These are phyloP conservation scores for Tinamus guttatus DNA, from an alignment of 2,113 vertebrate species.

Conservation along the genomic window DNA sequence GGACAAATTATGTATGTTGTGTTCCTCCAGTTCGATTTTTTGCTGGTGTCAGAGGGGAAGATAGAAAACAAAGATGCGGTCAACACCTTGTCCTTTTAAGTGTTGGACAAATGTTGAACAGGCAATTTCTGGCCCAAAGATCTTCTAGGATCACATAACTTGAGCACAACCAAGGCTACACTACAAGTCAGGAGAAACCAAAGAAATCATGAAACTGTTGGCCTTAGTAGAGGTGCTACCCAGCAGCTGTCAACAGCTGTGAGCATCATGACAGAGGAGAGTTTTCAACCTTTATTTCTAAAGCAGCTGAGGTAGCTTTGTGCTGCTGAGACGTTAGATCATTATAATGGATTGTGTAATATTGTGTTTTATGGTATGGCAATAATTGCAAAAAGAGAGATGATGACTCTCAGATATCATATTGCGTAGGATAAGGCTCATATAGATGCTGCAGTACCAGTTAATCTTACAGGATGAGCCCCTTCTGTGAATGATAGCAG, in stretches of 20 bases:
- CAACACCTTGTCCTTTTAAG: background rate
- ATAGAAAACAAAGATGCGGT: background rate
- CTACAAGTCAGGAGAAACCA: background rate
- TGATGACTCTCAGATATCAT: background rate
- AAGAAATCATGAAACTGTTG: background rate
- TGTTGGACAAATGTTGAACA: background rate
- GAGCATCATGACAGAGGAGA: background rate
- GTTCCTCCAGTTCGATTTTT: background rate
- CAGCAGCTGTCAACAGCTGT: background rate
- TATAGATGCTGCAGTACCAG: background rate
- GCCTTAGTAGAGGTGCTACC: background rate
- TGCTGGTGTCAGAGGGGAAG: background rate
- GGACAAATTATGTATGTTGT: background rate
- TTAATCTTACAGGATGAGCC: background rate
- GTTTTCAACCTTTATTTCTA: background rate
- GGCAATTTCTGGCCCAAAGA: background rate
- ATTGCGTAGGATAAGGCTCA: background rate
- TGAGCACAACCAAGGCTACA: rapidly evolving
- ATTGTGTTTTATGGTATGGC: background rate
- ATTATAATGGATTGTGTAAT: background rate
- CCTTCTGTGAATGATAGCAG: background rate
- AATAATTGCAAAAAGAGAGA: background rate
- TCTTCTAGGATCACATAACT: background rate
- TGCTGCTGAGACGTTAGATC: background rate
- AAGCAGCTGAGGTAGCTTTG: background rate